Conservation (phyloP, 2,888 invertebrate genomes). For the Xanthostigma xanthostigma region DNA sequence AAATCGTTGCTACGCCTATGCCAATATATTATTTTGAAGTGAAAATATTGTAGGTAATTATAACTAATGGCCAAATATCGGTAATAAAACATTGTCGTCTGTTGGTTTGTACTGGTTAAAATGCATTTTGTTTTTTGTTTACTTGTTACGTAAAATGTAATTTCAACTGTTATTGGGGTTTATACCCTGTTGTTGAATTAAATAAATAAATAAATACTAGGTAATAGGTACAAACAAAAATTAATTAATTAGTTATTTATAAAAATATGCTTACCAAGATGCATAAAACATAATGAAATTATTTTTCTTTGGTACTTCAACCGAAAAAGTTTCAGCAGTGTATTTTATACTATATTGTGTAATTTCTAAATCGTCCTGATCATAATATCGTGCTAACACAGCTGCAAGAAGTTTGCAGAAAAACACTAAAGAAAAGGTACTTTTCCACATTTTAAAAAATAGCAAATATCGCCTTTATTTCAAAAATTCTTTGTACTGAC, state of each 20-base stretch:
- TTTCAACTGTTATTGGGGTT: too few relatives aligned
- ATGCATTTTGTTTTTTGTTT: too few relatives aligned
- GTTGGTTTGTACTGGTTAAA: too few relatives aligned
- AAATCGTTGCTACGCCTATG: too few relatives aligned
- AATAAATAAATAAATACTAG: too few relatives aligned
- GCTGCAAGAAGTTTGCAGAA: slow-evolving; percentile 15
- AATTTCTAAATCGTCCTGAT: slow-evolving; percentile 11
- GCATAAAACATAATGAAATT: slow-evolving; percentile 69
- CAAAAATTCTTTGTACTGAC: background rate
- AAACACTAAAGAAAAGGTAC: slow-evolving; percentile 12
- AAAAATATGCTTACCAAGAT: slow-evolving; percentile 46
- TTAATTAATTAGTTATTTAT: background rate
- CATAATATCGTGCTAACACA: slow-evolving; percentile 15
- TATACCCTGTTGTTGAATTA: too few relatives aligned
- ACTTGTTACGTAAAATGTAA: too few relatives aligned
- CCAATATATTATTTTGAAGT: too few relatives aligned
- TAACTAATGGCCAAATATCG: too few relatives aligned
- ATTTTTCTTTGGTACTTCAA: slow-evolving; percentile 46
- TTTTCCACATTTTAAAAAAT: slow-evolving; percentile 11
- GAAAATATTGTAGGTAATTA: too few relatives aligned
- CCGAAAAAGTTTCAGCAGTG: slow-evolving; percentile 41
- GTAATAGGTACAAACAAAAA: too few relatives aligned
- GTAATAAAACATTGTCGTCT: too few relatives aligned
- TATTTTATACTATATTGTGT: slow-evolving; percentile 33
- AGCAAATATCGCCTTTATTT: background rate